Conservation (phyloP, 2,113 vertebrate genomes). For the Mormyrus iriodes region DNA sequence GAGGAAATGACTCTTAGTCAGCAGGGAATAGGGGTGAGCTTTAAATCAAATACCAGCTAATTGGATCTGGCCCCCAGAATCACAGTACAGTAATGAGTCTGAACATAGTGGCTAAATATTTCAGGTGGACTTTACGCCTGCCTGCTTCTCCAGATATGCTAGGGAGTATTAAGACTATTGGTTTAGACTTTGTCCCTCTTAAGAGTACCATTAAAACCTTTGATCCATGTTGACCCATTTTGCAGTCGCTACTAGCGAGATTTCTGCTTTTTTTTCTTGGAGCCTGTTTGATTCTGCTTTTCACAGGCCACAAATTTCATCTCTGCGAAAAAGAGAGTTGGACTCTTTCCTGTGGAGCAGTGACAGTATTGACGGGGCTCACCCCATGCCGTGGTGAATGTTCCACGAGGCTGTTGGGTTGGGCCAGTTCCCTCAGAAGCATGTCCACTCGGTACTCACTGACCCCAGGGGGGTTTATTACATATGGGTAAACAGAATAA, state of each 20-base stretch:
- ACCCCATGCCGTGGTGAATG: not conserved
- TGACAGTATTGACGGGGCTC: not conserved
- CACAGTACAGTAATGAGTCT: constrained; percentile 31
- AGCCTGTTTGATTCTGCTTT: not conserved
- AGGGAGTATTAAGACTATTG: not conserved
- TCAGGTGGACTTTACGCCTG: not conserved
- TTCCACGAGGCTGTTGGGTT: not conserved
- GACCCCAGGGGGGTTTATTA: not conserved
- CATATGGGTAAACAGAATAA: not conserved
- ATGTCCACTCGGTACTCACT: not conserved
- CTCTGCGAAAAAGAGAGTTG: not conserved
- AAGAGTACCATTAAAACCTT: not conserved
- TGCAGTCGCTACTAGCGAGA: not conserved
- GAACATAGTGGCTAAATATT: not conserved
- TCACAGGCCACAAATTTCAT: not conserved
- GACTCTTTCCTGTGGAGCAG: not conserved
- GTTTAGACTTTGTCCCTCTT: not conserved
- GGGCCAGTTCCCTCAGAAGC: not conserved
- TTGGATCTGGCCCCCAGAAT: constrained; percentile 33
- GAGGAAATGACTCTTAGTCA: constrained; percentile 45
- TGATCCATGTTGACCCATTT: not conserved
- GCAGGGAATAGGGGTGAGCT: constrained; percentile 39
- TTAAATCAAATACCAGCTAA: constrained; percentile 38
- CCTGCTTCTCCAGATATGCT: not conserved
- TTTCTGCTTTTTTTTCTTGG: not conserved